These are phyloP conservation scores for Diarsia rubi DNA, from an alignment of 2,888 invertebrate genomes.

Conservation along the genomic window DNA sequence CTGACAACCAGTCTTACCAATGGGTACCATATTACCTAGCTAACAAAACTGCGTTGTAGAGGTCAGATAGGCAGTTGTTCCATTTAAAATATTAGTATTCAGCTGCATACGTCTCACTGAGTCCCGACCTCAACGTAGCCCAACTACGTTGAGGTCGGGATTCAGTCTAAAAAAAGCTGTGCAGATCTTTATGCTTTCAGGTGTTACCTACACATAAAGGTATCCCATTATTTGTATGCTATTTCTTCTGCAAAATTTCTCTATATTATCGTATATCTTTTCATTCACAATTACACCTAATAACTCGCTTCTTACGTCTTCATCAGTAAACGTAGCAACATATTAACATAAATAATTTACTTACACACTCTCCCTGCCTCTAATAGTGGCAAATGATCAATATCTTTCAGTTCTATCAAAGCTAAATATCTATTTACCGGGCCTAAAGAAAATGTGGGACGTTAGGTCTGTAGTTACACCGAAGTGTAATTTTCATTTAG, in stretches of 20 bases:
- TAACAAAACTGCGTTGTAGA: no score
- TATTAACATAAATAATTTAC: constrained; percentile 39
- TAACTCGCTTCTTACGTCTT: constrained; percentile 4
- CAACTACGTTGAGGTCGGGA: no score
- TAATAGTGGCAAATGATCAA: constrained; percentile 68
- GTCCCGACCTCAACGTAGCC: neutral
- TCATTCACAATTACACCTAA: constrained; percentile 11
- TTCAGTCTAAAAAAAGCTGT: neutral
- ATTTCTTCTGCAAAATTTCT: neutral
- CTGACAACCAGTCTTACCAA: neutral
- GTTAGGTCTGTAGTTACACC: constrained; percentile 63
- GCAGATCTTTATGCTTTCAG: neutral
- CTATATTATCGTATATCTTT: neutral
- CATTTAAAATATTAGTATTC: neutral
- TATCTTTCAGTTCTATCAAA: constrained; percentile 73
- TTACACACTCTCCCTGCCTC: constrained; percentile 15
- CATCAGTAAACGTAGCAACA: constrained; percentile 1
- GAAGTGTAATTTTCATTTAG: constrained; percentile 14
- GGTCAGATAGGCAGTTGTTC: no score
- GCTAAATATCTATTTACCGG: constrained; percentile 71
- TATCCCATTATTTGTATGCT: neutral
- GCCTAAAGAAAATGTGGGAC: constrained; percentile 63
- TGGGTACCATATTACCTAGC: neutral
- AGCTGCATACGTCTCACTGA: neutral
- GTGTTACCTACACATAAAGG: no score